Conservation (phyloP, 2,113 vertebrate species). For the Dicentrarchus labrax region DNA sequence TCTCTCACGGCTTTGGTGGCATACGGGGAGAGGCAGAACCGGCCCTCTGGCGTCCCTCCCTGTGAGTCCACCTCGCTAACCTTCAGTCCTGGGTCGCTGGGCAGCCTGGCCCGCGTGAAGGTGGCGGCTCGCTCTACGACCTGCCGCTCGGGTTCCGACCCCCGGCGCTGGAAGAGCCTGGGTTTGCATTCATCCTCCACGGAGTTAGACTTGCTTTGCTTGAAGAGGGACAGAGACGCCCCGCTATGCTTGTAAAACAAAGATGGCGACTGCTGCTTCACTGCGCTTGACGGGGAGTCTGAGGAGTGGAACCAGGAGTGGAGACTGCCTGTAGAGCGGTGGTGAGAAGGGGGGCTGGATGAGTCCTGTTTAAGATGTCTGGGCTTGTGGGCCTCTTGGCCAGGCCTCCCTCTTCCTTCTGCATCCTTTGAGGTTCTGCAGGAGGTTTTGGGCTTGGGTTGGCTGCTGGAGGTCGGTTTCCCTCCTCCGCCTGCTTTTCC, state of each 20-base stretch:
- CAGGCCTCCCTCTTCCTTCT: background rate
- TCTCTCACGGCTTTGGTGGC: constrained; percentile 74
- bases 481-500: background rate
- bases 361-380: background rate
- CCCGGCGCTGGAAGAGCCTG: constrained; percentile 56
- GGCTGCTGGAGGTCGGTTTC: background rate
- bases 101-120: constrained; percentile 39
- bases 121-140: constrained; percentile 40
- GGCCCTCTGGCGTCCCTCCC: constrained; percentile 32
- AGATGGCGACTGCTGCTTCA: constrained; percentile 31
- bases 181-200: constrained; percentile 21
- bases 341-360: constrained; percentile 58
- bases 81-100: constrained; percentile 73
- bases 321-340: constrained; percentile 64
- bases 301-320: constrained; percentile 60
- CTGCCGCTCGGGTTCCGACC: constrained; percentile 61
- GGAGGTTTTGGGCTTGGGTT: constrained; percentile 19
- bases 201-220: constrained; percentile 56
- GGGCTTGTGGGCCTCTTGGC: background rate
- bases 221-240: constrained; percentile 68
- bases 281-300: constrained; percentile 30
- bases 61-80: constrained; percentile 54
- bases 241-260: constrained; percentile 69
- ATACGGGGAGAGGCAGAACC: constrained; percentile 76
- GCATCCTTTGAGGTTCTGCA: constrained; percentile 34